Evolutionary conservation across 2,797 vertebrate genomes (phyloP).

Genomic region (Rhynchonycteris naso): DNA sequence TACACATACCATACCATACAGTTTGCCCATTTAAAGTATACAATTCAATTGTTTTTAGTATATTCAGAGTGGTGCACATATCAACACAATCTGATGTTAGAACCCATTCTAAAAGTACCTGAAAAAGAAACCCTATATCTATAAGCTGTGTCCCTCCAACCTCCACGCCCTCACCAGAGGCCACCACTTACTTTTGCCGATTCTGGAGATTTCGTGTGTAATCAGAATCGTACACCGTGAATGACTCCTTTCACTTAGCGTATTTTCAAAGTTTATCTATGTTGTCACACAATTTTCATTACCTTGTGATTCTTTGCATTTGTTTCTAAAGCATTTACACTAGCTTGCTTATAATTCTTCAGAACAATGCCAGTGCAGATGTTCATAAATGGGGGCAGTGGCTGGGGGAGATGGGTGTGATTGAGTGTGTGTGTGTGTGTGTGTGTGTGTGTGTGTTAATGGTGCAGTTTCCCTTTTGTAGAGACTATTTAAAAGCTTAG

Average conservation of each 20-base stretch:
- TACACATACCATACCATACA: no score
- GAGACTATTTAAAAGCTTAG: neutral
- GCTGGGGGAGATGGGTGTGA: neutral
- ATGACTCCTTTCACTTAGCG: neutral
- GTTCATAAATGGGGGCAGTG: fast-evolving
- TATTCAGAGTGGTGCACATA: neutral
- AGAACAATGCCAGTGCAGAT: neutral
- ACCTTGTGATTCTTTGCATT: neutral
- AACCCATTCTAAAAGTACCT: neutral
- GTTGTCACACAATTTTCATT: neutral
- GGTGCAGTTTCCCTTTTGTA: neutral
- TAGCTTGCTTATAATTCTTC: neutral
- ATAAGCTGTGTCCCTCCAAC: neutral
- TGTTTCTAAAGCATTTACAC: neutral
- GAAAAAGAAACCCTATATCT: neutral
- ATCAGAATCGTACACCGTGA: neutral
- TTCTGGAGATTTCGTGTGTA: neutral
- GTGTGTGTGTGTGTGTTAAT: neutral
- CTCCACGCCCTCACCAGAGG: neutral
- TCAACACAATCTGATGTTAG: neutral
- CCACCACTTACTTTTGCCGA: neutral
- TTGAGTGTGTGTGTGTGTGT: no score
- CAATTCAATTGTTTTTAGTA: neutral
- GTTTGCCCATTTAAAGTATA: neutral
- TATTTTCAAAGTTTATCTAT: neutral